Evolutionary conservation across 2,797 vertebrate species (phyloP).

Genomic region (Synaphobranchus kaupii): DNA sequence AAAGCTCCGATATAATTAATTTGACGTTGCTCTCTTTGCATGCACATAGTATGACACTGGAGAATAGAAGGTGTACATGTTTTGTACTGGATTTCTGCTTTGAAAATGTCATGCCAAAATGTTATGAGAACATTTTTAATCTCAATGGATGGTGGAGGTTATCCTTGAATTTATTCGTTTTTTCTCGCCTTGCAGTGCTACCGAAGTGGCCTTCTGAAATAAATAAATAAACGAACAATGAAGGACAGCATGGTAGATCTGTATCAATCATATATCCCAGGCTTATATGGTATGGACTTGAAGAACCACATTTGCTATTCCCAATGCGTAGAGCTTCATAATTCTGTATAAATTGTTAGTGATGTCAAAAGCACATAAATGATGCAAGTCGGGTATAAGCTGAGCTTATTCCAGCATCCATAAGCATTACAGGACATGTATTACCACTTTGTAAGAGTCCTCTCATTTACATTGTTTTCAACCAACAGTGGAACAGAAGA

Average conservation of each 20-base stretch:
- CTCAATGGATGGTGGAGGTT: background rate
- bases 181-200: too few species aligned
- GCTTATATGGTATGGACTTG: slow-evolving; percentile 10
- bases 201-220: too few species aligned
- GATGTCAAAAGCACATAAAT: slow-evolving; percentile 12
- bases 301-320: slow-evolving; percentile 10
- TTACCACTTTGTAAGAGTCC: background rate
- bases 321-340: slow-evolving; percentile 16
- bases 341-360: slow-evolving; percentile 1
- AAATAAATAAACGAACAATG: background rate
- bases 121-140: background rate
- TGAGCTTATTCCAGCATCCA: background rate
- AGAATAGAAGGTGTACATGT: too few species aligned
- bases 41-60: too few species aligned
- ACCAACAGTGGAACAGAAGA: background rate
- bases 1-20: too few species aligned
- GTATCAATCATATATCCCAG: slow-evolving; percentile 23
- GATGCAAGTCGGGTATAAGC: too few species aligned
- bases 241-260: slow-evolving; percentile 12
- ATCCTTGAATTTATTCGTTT: background rate
- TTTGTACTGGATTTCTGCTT: background rate
- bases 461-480: background rate
- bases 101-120: background rate
- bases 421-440: background rate
- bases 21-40: too few species aligned